Evolutionary conservation across 2,888 invertebrate genomes (phyloP).

Genomic region (Synergus laeviventris): DNA sequence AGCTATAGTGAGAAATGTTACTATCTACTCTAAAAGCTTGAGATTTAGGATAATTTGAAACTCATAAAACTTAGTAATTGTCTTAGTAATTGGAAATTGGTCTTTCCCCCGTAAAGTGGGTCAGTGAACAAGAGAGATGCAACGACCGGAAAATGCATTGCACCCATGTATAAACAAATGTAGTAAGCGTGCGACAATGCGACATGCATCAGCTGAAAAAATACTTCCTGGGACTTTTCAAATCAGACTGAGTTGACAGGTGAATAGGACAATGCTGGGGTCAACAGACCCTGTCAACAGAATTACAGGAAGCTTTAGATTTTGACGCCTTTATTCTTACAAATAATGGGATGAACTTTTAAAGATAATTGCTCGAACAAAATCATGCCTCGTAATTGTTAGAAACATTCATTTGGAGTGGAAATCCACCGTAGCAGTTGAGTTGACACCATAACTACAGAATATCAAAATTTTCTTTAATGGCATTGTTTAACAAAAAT

Average conservation of each 20-base stretch:
- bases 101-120: neutral
- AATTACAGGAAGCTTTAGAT: conserved; percentile 17
- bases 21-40: neutral
- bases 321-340: neutral
- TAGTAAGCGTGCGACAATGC: neutral
- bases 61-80: neutral
- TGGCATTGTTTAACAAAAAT: no score
- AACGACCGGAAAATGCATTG: conserved; percentile 16
- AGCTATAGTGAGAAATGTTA: neutral
- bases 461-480: no score
- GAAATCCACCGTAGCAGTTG: no score
- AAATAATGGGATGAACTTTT: neutral
- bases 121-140: neutral
- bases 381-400: no score
- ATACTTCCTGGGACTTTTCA: conserved; percentile 32
- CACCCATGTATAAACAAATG: conserved; percentile 1
- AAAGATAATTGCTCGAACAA: no score
- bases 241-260: conserved; percentile 9
- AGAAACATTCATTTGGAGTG: no score
- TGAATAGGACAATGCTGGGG: neutral
- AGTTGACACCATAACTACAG: no score
- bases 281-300: neutral
- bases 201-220: conserved; percentile 18
- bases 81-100: neutral
- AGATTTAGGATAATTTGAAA: neutral